These are phyloP conservation scores for Drosophila punjabiensis DNA, from an alignment of 1,140 invertebrate species.

Conservation along the genomic window DNA sequence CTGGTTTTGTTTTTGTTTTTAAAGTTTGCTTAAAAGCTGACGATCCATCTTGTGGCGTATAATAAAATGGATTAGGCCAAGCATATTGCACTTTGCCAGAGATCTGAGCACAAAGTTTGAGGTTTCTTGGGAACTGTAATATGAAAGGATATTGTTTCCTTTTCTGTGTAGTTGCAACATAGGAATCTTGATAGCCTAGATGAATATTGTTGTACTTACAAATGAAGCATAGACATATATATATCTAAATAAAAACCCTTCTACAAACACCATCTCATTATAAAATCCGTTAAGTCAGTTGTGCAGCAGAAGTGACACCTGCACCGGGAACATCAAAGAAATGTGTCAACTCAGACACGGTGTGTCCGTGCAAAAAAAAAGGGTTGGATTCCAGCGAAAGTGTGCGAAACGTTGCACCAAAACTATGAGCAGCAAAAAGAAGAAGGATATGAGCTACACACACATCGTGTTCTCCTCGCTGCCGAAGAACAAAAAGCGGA, in stretches of 20 bases:
- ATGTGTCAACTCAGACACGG: constrained; percentile 60
- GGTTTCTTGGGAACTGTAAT: not conserved
- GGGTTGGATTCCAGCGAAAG: constrained; percentile 62
- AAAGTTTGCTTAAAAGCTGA: constrained; percentile 9
- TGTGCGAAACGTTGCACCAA: constrained; percentile 58
- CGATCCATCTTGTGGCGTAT: constrained; percentile 9
- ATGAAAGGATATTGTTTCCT: too few relatives aligned
- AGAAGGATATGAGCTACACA: constrained; percentile 44
- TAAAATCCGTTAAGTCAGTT: constrained; percentile 35
- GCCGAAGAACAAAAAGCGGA: constrained; percentile 47
- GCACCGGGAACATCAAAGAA: constrained; percentile 49
- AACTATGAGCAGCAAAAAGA: constrained; percentile 48
- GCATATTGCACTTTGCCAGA: constrained; percentile 2
- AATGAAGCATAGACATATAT: not conserved
- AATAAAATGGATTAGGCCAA: constrained; percentile 1
- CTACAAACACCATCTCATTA: constrained; percentile 47
- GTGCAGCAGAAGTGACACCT: constrained; percentile 32
- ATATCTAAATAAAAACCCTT: not conserved
- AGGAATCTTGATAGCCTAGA: too few relatives aligned
- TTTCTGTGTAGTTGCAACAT: too few relatives aligned
- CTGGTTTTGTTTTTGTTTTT: constrained; percentile 7
- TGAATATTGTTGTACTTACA: too few relatives aligned
- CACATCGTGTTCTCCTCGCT: constrained; percentile 27
- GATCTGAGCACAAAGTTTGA: not conserved
- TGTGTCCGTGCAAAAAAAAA: constrained; percentile 47